These are phyloP conservation scores for Stegophylla sp. DNA, from an alignment of 2,888 invertebrate species.

Conservation along the genomic window DNA sequence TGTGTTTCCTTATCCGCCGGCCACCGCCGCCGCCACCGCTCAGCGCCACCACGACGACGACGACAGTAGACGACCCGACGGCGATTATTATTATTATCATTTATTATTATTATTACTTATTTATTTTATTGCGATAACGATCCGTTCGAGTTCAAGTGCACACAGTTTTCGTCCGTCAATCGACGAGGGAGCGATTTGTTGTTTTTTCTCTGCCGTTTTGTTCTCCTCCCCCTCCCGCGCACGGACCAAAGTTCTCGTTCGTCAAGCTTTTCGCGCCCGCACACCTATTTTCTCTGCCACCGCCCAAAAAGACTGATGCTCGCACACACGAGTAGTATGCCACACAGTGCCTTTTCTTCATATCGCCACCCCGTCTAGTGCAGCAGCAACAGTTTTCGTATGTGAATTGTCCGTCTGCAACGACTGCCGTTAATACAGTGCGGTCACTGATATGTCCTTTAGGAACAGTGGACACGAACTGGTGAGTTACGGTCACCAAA, in stretches of 20 bases:
- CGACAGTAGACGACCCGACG: conserved; percentile 25
- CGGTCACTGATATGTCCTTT: conserved; percentile 16
- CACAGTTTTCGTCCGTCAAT: background rate
- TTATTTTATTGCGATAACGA: conserved; percentile 1
- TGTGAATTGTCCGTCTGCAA: background rate
- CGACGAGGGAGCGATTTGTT: background rate
- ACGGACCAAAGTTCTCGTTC: background rate
- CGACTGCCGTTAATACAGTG: background rate
- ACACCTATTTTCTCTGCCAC: background rate
- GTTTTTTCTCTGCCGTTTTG: background rate
- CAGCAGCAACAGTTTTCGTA: too few species aligned
- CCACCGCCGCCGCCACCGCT: conserved; percentile 14
- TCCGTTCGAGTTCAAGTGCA: background rate
- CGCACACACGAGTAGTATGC: background rate
- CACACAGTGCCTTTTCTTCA: conserved; percentile 2
- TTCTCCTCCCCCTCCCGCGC: background rate
- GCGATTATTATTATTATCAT: conserved; percentile 31
- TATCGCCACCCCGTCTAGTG: background rate
- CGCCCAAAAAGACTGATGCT: conserved; percentile 5
- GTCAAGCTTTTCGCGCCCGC: background rate
- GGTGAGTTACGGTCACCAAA: background rate
- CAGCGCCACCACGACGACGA: conserved; percentile 3
- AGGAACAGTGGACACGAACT: background rate
- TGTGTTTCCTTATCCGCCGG: conserved; percentile 26
- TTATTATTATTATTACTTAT: conserved; percentile 19